These are phyloP conservation scores for Corvus moneduloides DNA, from an alignment of 2,113 vertebrate genomes.

Conservation along the genomic window DNA sequence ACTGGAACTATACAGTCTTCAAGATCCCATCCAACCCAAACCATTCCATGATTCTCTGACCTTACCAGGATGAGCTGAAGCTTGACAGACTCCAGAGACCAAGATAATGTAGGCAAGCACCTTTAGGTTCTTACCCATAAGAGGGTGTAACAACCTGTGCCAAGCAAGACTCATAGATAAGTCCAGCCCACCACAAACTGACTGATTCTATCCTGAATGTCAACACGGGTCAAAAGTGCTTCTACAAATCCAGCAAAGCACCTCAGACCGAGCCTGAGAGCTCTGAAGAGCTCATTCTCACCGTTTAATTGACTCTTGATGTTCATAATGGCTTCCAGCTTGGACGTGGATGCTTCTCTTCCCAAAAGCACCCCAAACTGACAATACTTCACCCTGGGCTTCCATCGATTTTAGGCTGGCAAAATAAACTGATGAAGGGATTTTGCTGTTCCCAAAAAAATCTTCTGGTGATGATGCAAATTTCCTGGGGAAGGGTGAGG, in stretches of 20 bases:
- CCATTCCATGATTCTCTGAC: not conserved
- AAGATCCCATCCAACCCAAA: not conserved
- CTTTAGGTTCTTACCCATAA: not conserved
- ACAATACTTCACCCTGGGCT: fast-evolving
- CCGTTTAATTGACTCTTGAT: not conserved
- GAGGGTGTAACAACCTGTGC: not conserved
- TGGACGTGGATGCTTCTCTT: not conserved
- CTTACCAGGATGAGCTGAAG: not conserved
- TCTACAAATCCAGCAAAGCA: not conserved
- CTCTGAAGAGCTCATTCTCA: not conserved
- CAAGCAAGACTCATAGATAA: not conserved
- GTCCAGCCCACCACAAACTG: fast-evolving
- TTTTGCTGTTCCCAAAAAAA: not conserved
- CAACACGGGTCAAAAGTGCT: not conserved
- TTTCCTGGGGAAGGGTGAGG: not conserved
- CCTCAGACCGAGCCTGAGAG: not conserved
- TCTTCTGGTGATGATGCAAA: not conserved
- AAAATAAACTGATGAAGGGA: not conserved
- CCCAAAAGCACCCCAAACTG: not conserved
- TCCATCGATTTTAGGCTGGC: not conserved
- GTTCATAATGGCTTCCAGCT: not conserved
- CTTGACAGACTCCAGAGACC: not conserved
- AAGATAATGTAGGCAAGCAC: not conserved
- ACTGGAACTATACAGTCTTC: not conserved
- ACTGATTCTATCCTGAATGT: not conserved